Percentiles rank a stretch among this genome's conserved stretches.
These are phyloP conservation scores for Priocnemis perturbator DNA, from an alignment of 2,888 invertebrate species.

Conservation along the genomic window DNA sequence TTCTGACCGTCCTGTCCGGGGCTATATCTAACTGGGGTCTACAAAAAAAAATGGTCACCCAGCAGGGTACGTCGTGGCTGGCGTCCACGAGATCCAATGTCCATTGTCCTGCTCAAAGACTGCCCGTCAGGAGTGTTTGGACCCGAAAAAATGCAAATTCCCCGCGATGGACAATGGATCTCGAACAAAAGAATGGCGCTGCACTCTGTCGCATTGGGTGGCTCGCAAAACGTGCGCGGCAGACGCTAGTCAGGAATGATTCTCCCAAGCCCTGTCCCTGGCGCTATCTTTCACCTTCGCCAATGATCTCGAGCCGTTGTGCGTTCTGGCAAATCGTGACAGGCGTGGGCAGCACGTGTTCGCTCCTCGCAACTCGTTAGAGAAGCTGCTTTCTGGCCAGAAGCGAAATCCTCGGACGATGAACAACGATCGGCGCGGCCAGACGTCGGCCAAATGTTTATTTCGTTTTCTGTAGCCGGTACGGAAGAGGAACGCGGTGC, in stretches of 20 bases:
- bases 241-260: conserved; percentile 41
- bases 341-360: too few species aligned
- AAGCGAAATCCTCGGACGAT: too few species aligned
- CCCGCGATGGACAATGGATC: conserved; percentile 39
- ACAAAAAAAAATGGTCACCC: conserved; percentile 45
- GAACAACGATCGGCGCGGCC: too few species aligned
- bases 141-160: conserved; percentile 63
- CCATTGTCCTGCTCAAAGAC: conserved; percentile 45
- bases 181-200: conserved; percentile 26
- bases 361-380: too few species aligned
- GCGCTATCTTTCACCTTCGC: background rate
- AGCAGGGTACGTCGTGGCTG: conserved; percentile 41
- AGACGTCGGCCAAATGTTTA: too few species aligned
- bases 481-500: too few species aligned
- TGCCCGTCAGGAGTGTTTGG: conserved; percentile 61
- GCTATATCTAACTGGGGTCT: conserved; percentile 20
- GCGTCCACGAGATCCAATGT: conserved; percentile 35
- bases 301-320: background rate
- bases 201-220: conserved; percentile 55
- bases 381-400: too few species aligned
- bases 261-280: background rate
- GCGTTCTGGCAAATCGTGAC: background rate
- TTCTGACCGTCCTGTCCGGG: background rate
- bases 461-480: too few species aligned
- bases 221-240: conserved; percentile 59